Conservation (phyloP, 2,797 vertebrate species). For the Fringilla coelebs region DNA sequence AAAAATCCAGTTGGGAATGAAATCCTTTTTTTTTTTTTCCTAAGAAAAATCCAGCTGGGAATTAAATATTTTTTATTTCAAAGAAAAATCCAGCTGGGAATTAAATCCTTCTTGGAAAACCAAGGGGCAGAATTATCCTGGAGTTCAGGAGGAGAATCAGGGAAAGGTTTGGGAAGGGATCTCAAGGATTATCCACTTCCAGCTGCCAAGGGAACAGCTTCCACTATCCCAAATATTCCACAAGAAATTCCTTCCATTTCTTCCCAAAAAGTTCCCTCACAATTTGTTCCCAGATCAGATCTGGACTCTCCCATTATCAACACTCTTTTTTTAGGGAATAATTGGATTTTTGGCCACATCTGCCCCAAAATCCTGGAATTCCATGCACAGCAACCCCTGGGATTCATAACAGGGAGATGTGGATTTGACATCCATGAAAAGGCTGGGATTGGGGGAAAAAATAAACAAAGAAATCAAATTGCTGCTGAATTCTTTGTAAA, state of each 20-base stretch:
- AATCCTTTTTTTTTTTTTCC: not conserved
- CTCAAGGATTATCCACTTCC: not conserved
- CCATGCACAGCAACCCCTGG: not conserved
- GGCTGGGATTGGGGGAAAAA: accelerated
- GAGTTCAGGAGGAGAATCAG: not conserved
- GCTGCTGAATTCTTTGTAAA: not conserved
- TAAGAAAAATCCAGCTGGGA: not conserved
- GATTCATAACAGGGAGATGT: not conserved
- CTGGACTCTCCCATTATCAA: not conserved
- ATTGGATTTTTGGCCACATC: not conserved
- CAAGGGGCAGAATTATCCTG: not conserved
- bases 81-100: not conserved
- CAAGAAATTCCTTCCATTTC: too few relatives aligned
- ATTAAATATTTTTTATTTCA: not conserved
- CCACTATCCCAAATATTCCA: not conserved
- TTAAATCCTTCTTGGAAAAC: not conserved
- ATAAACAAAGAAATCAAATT: not conserved
- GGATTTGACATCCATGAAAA: too few relatives aligned
- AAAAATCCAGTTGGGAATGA: not conserved
- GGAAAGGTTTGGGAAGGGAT: not conserved
- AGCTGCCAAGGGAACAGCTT: not conserved
- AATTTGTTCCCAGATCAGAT: not conserved
- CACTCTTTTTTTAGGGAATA: not conserved
- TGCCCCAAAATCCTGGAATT: not conserved
- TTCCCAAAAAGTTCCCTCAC: too few relatives aligned